Evolutionary conservation across 2,888 invertebrate species (phyloP), one percentile per base, ranked within the genome.

Genomic region (Drosophila yooni): DNA sequence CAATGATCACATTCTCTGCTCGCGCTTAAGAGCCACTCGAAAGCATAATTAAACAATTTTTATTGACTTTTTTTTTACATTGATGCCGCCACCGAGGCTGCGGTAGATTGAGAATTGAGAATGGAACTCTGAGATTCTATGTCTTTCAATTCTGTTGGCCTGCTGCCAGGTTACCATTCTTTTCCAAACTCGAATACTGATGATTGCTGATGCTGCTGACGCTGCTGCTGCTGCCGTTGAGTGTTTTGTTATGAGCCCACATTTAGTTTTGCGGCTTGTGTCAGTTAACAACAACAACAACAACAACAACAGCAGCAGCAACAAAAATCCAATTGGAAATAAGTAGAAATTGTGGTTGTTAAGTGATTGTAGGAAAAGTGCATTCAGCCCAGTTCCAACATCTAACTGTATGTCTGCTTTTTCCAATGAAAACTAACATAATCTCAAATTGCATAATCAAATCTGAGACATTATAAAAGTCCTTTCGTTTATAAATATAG

Each of bases 1-100:
- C 81, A 79, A 77, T 76, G 69, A 76, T 73, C 79, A 79, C 79
- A 82, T 85, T 74, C 80, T 87, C 85, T 83, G 80, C 86, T 74
- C 78, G 81, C 83, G 83, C 87, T 83, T 74, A 72, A 86, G 81
- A 83, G 83, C 87, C 83, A 71, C 83, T 84, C 81, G 83, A 88
- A 84, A 84, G 84, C 82, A 84, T 84, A 84, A 84, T 89, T 84
- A 89, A 84, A 84, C 89, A 89, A 87, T 87, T 85, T 87, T 89
- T 85, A 87, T 85, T 85, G 85, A 89, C 84, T 87, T 81, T 86
- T 83, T 83, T 40, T 40, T 58, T 69, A 57, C 83, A 84, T 84
- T 79, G 87, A 87, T 84, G 89, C 87, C 84, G 87, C 67, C 75
- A 70, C 51, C 65, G 70, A 51, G 76, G 65, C 76, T 70, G 57